These are phyloP conservation scores for Drosophila cognata DNA, from an alignment of 2,888 invertebrate species.

Conservation along the genomic window DNA sequence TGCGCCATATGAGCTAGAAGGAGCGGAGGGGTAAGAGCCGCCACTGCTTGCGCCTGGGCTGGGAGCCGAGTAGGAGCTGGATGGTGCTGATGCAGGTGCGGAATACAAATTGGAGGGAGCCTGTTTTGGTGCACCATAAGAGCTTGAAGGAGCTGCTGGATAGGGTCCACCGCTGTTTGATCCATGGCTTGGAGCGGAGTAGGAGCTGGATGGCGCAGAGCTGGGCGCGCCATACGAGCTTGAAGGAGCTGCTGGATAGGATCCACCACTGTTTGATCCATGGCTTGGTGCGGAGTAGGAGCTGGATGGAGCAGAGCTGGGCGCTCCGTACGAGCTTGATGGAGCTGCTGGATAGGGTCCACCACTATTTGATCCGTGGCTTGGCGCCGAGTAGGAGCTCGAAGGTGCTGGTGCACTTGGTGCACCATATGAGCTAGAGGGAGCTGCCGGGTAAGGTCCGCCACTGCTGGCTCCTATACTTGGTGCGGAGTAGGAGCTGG, in stretches of 20 bases:
- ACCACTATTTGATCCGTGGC: slow-evolving; percentile 78
- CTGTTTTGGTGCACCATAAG: slow-evolving; percentile 80
- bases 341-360: slow-evolving; percentile 85
- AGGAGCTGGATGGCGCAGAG: slow-evolving; percentile 57
- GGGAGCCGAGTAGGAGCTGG: slow-evolving; percentile 25
- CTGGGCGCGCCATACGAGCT: slow-evolving; percentile 75
- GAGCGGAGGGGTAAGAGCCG: slow-evolving; percentile 27
- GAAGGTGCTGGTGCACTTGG: slow-evolving; percentile 57
- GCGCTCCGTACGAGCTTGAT: slow-evolving; percentile 52
- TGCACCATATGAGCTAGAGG: slow-evolving; percentile 78
- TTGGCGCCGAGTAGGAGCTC: slow-evolving; percentile 60
- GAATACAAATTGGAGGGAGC: slow-evolving; percentile 70
- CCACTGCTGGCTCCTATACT: slow-evolving; percentile 14
- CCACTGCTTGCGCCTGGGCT: slow-evolving; percentile 8
- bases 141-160: slow-evolving; percentile 57
- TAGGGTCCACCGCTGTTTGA: slow-evolving; percentile 54
- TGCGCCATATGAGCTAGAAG: slow-evolving; percentile 29
- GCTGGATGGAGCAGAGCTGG: slow-evolving; percentile 37
- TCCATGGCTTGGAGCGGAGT: slow-evolving; percentile 39
- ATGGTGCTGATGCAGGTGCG: slow-evolving; percentile 71
- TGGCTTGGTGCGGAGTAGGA: slow-evolving; percentile 62
- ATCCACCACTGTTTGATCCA: slow-evolving; percentile 31
- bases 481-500: slow-evolving; percentile 23
- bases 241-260: slow-evolving; percentile 66
- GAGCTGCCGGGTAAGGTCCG: slow-evolving; percentile 55